phyloP scores from a whole-genome alignment of 2,797 vertebrate species.

The Sternotherus odoratus region DNA sequence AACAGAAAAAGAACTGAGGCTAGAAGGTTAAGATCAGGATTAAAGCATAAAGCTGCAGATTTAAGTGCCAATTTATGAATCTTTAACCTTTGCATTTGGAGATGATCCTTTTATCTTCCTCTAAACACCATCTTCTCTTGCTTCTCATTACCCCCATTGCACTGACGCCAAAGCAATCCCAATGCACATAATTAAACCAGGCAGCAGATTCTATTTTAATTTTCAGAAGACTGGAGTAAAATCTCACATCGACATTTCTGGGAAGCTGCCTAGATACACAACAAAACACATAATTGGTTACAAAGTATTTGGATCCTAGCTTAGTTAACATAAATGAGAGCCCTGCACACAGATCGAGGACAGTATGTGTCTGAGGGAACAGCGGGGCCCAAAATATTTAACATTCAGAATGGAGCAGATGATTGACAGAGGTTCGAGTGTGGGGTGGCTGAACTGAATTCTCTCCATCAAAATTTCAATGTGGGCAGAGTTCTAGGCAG shows the following conservation, averaged over 20 bases:
- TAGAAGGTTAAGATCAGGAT: constrained; percentile 32
- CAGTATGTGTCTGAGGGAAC: constrained; percentile 7
- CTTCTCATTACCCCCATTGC: constrained; percentile 18
- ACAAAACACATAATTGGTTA: constrained; percentile 25
- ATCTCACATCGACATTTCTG: constrained; percentile 44
- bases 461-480: background rate
- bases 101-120: background rate
- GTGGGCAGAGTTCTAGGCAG: background rate
- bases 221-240: constrained; percentile 52
- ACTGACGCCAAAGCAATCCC: constrained; percentile 46
- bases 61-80: background rate
- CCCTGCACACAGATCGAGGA: constrained; percentile 8
- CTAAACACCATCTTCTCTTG: background rate
- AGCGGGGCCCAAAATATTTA: constrained; percentile 48
- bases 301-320: constrained; percentile 55
- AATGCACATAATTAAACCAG: constrained; percentile 56
- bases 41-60: background rate
- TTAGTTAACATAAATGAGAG: constrained; percentile 4
- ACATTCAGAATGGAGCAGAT: background rate
- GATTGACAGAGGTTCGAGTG: constrained; percentile 3
- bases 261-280: constrained; percentile 65
- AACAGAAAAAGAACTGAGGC: background rate
- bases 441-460: background rate
- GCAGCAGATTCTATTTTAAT: constrained; percentile 63
- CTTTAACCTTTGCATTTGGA: background rate